phyloP scores from a whole-genome alignment of 2,113 vertebrate species.

The Nesogale talazaci region DNA sequence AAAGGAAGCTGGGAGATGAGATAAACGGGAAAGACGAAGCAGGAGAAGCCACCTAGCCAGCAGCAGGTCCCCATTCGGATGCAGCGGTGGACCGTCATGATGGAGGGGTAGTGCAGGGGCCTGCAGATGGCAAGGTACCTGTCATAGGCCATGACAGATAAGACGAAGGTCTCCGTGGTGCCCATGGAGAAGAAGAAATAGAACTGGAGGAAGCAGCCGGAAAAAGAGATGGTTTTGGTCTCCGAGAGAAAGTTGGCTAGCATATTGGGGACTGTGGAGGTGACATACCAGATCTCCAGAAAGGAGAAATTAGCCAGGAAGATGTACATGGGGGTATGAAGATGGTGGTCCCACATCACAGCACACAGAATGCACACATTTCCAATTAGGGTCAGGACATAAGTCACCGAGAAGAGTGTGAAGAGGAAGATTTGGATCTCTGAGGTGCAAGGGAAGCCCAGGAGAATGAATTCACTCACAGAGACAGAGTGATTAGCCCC shows the following conservation, averaged over 20 bases:
- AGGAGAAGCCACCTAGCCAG: background rate
- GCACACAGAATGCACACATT: constrained; percentile 66
- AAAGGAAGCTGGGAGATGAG: background rate
- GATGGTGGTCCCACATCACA: background rate
- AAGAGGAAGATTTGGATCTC: constrained; percentile 31
- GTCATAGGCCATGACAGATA: constrained; percentile 12
- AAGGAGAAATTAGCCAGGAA: constrained; percentile 57
- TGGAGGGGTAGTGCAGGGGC: background rate
- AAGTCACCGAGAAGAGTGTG: background rate
- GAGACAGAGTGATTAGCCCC: background rate
- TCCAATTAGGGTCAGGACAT: constrained; percentile 51
- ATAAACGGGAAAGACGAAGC: background rate
- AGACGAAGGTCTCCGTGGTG: background rate
- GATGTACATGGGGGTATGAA: constrained; percentile 71
- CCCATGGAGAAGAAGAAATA: constrained; percentile 10
- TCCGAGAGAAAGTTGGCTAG: constrained; percentile 58
- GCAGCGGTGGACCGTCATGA: background rate
- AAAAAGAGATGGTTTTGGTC: constrained; percentile 11
- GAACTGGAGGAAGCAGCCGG: constrained; percentile 2
- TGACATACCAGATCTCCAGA: constrained; percentile 73
- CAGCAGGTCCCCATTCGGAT: background rate
- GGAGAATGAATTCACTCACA: constrained; percentile 40
- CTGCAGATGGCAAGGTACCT: constrained; percentile 25
- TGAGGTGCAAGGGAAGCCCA: constrained; percentile 65
- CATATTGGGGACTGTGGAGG: constrained; percentile 63